phyloP scores from a whole-genome alignment of 2,113 vertebrate species.

The Dasyornis broadbenti region DNA sequence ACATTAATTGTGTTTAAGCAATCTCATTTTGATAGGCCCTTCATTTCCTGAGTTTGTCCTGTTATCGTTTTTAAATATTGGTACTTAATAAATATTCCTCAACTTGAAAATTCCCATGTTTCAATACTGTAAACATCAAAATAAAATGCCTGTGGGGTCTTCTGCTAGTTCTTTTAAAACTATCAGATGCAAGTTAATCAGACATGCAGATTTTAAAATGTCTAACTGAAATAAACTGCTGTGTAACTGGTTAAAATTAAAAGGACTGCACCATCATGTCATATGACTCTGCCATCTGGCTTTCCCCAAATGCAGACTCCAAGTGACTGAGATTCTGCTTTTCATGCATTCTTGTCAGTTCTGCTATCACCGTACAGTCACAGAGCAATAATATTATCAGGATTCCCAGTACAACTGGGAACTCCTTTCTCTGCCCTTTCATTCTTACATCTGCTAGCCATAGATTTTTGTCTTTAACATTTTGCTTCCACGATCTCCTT shows the following conservation, averaged over 20 bases:
- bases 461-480: background rate
- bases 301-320: background rate
- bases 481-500: background rate
- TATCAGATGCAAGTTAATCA: background rate
- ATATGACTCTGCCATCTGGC: background rate
- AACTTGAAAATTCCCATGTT: background rate
- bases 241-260: background rate
- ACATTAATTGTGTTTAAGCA: constrained; percentile 6
- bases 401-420: background rate
- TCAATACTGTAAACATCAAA: background rate
- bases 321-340: background rate
- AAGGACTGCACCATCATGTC: background rate
- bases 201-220: background rate
- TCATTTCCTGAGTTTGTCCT: background rate
- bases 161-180: background rate
- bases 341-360: background rate
- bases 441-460: background rate
- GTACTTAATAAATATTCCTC: background rate
- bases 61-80: background rate
- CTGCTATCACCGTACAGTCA: background rate
- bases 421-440: background rate
- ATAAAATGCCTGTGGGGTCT: background rate
- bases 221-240: background rate
- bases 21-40: background rate
- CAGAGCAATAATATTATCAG: background rate